Evolutionary conservation across 2,888 invertebrate genomes (phyloP), one percentile per base, ranked within the genome.

Genomic region (Andrena haemorrhoa): DNA sequence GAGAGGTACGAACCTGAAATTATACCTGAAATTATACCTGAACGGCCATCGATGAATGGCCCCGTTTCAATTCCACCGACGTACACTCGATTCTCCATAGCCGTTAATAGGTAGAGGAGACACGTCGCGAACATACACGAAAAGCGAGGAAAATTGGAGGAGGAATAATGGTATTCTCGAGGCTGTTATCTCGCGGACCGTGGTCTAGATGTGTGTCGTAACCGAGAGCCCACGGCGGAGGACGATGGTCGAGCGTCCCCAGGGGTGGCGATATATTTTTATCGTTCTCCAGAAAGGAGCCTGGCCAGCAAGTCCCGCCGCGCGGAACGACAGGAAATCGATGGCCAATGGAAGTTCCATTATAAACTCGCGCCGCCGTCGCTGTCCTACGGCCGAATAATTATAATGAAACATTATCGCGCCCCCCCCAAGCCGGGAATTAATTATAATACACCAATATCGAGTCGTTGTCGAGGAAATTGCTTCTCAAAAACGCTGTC

Each of bases 321-420:
- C 41, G 71, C 33, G 73, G 65, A 75, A 80, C 83, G 85, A 78
- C 85, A 83, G 83, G 72, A 83, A 85, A 85, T 83, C 83, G 81
- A 85, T 85, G 78, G 70, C 75, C 81, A 79, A 83, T 83, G 82
- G 80, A 75, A 83, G 71, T 77, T 69, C 79, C 75, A 75, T 78
- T 82, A 76, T 79, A 78, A 77, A 84, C 71, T 64, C 82, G 61
- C 75, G 23, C 53, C 66, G n/a, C 20, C 51, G 61, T 10, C n/a
- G 63, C 23, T 56, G 60, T 53, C 29, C 56, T 29, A 53, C 20
- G 53, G 56, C 47, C 7, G 60, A 79, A 74, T 75, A 77, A 82
- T 79, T 75, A 82, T 79, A 71, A 66, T 66, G 66, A 75, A 79
- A 75, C 74, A 61, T 79, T 63, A 60, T 68, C 56, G 56, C 53